Percentiles rank a stretch among this genome's conserved stretches.
Evolutionary conservation across 2,113 vertebrate genomes (phyloP).

Genomic region (Echinops telfairi): DNA sequence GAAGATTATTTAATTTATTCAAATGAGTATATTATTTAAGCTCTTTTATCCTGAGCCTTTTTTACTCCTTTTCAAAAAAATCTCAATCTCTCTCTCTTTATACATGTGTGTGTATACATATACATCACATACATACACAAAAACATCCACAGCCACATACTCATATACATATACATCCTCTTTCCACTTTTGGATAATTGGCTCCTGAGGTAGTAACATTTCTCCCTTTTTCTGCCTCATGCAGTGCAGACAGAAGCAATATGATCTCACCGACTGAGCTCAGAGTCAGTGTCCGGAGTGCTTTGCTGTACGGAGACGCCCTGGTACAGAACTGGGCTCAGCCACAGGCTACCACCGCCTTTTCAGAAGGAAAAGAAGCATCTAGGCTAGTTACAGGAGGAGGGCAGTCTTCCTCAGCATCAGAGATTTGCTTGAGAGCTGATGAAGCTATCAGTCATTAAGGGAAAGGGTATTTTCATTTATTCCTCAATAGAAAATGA

Average conservation of each 20-base stretch:
- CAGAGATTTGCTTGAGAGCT: background rate
- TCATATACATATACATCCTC: too few species aligned
- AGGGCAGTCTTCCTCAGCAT: background rate
- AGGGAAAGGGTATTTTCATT: background rate
- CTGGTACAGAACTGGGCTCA: background rate
- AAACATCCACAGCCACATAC: too few species aligned
- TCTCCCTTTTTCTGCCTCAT: background rate
- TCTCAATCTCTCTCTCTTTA: background rate
- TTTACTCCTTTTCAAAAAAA: background rate
- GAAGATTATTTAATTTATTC: background rate
- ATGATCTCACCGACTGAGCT: accelerated
- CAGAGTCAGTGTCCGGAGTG: background rate
- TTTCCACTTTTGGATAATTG: too few species aligned
- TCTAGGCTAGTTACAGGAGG: background rate
- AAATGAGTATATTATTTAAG: background rate
- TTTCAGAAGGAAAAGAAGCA: background rate
- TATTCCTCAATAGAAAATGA: background rate
- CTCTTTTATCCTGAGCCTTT: background rate
- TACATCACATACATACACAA: too few species aligned
- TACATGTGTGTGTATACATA: background rate
- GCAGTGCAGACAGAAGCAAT: background rate
- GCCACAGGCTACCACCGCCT: background rate
- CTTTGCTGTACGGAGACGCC: background rate
- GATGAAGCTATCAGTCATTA: background rate
- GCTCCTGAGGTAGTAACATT: too few species aligned